Percentiles rank a stretch among this genome's conserved stretches.
Conservation (phyloP, 53 echinoderm and acorn worm genomes). For the Mesocentrotus franciscanus region DNA sequence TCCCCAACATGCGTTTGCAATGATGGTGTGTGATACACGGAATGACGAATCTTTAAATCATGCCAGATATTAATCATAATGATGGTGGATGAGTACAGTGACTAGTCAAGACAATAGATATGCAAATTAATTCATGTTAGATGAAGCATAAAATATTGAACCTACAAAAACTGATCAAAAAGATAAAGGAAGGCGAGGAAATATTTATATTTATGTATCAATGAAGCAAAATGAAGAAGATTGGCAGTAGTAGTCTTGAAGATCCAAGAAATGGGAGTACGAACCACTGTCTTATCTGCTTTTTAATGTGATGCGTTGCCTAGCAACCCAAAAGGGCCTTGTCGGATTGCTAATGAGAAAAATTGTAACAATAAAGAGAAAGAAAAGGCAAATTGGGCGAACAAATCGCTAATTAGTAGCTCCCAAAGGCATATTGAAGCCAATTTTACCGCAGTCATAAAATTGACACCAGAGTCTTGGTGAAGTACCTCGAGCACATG, state of each 20-base stretch:
- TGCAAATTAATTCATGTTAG: not conserved
- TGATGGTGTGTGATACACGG: too few species aligned
- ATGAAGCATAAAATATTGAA: not conserved
- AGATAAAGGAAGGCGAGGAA: not conserved
- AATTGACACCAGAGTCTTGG: constrained; percentile 1
- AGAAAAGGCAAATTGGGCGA: constrained; percentile 35
- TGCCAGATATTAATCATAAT: not conserved
- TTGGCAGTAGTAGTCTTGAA: not conserved
- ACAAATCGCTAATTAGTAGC: constrained; percentile 38
- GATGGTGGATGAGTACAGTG: not conserved
- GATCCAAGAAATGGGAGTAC: not conserved
- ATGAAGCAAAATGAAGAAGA: not conserved
- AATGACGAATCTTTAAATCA: not conserved
- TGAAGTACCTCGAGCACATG: not conserved
- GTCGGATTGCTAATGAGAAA: constrained; percentile 45
- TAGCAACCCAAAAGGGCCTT: constrained; percentile 26
- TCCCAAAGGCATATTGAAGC: constrained; percentile 15
- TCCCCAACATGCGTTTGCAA: too few species aligned
- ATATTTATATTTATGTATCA: not conserved
- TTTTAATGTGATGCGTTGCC: constrained; percentile 52
- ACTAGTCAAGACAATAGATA: not conserved
- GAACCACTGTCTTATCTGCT: constrained; percentile 13
- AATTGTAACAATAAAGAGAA: not conserved
- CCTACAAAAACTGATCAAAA: not conserved
- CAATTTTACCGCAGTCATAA: constrained; percentile 14